phyloP scores from a whole-genome alignment of 2,888 invertebrate genomes.

The Pecten maximus region DNA sequence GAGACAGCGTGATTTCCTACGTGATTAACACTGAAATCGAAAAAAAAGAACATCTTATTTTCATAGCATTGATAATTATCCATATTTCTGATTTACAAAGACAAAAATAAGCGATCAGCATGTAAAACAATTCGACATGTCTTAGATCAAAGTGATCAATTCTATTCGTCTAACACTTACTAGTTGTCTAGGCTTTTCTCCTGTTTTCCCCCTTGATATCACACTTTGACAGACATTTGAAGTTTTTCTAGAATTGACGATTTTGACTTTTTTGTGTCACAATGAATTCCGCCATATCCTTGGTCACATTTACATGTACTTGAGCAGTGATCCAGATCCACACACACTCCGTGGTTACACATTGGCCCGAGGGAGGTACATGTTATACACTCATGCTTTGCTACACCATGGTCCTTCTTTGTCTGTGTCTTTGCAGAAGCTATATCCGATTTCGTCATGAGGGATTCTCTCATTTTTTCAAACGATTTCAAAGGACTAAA shows the following conservation, averaged over 20 bases:
- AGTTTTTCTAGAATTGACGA: not conserved
- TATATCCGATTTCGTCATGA: not conserved
- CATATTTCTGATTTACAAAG: not conserved
- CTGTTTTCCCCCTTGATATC: not conserved
- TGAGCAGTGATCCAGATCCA: not conserved
- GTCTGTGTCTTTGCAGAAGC: not conserved
- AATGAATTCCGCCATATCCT: not conserved
- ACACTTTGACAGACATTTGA: not conserved
- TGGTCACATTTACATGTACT: not conserved
- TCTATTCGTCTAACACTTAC: not conserved
- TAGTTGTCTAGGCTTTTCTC: not conserved
- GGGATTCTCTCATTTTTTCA: not conserved
- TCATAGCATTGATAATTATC: not conserved
- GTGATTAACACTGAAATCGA: not conserved
- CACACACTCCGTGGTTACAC: conserved; percentile 1
- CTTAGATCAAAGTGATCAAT: not conserved
- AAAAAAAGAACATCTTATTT: not conserved
- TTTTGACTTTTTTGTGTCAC: not conserved
- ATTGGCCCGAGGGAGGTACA: not conserved
- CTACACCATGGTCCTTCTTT: not conserved
- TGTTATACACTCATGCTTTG: conserved; percentile 4
- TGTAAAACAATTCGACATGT: not conserved
- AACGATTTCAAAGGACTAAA: not conserved
- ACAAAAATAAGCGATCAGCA: not conserved
- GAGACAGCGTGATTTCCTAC: not conserved